phyloP scores from a whole-genome alignment of 1,140 invertebrate species.

The Cyclargus thomasi region DNA sequence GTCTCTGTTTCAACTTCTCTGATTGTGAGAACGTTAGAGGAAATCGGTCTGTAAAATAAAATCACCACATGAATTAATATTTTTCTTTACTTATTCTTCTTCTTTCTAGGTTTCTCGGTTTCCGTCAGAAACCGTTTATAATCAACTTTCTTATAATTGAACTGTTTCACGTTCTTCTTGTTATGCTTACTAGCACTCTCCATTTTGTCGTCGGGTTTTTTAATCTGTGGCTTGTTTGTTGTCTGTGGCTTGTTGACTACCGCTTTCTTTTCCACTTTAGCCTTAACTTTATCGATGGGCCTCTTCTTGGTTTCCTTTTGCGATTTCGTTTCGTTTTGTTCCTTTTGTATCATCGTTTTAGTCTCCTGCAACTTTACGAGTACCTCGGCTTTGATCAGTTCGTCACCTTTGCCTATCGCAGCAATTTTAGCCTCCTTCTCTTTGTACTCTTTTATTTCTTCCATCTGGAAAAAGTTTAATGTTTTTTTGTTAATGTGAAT shows the following conservation, averaged over 20 bases:
- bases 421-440: conserved; percentile 52
- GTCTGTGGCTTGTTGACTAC: conserved; percentile 17
- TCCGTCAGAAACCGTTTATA: conserved; percentile 48
- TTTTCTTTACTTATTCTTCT: conserved; percentile 20
- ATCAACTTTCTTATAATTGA: conserved; percentile 43
- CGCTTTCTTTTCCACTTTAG: conserved; percentile 12
- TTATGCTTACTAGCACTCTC: conserved; percentile 25
- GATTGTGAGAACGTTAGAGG: too few relatives aligned
- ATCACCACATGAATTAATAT: neutral
- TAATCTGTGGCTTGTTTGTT: conserved; percentile 21
- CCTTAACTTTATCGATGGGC: neutral
- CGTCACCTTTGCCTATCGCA: conserved; percentile 49
- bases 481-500: too few relatives aligned
- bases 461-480: conserved; percentile 35
- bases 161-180: conserved; percentile 30
- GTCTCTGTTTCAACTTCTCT: too few relatives aligned
- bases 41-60: neutral
- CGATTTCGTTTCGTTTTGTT: conserved; percentile 2
- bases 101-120: conserved; percentile 35
- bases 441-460: conserved; percentile 50
- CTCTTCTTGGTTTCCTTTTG: conserved; percentile 19
- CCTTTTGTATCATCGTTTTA: conserved; percentile 30
- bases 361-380: conserved; percentile 43
- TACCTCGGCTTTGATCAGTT: conserved; percentile 49
- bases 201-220: conserved; percentile 31